Percentiles rank a stretch among this genome's conserved stretches.
These are phyloP conservation scores for Actenoides hombroni DNA, from an alignment of 2,113 vertebrate species.

Conservation along the genomic window DNA sequence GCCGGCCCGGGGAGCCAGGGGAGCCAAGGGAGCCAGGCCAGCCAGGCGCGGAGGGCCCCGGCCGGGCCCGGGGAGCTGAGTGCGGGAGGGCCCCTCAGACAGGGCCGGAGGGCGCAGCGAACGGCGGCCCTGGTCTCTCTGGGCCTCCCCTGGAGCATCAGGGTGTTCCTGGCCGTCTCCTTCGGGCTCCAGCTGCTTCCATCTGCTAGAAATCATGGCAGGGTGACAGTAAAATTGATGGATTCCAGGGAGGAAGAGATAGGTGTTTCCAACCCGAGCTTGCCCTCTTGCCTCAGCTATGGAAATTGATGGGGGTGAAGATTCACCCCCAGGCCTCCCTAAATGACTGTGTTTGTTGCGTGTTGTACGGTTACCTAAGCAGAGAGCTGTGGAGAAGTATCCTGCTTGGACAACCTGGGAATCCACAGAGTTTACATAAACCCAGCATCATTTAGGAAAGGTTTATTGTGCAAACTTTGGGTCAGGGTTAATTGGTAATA, in stretches of 20 bases:
- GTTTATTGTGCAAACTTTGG: background rate
- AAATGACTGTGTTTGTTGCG: background rate
- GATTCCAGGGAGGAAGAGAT: background rate
- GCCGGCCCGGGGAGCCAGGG: too few species aligned
- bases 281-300: background rate
- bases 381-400: accelerated
- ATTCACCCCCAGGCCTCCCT: background rate
- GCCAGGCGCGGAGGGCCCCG: background rate
- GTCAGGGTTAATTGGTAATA: accelerated
- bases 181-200: background rate
- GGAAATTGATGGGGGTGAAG: background rate
- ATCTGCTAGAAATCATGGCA: background rate
- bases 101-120: background rate
- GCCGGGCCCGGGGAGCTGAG: background rate
- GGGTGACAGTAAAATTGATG: background rate
- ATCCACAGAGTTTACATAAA: accelerated
- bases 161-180: background rate
- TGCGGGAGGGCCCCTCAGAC: background rate
- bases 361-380: background rate
- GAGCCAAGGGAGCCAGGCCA: background rate
- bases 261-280: background rate
- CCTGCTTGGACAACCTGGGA: accelerated
- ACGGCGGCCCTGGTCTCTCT: background rate
- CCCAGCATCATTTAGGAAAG: accelerated
- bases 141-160: background rate